Evolutionary conservation across 2,888 invertebrate species (phyloP).

Genomic region (Clanis bilineata): DNA sequence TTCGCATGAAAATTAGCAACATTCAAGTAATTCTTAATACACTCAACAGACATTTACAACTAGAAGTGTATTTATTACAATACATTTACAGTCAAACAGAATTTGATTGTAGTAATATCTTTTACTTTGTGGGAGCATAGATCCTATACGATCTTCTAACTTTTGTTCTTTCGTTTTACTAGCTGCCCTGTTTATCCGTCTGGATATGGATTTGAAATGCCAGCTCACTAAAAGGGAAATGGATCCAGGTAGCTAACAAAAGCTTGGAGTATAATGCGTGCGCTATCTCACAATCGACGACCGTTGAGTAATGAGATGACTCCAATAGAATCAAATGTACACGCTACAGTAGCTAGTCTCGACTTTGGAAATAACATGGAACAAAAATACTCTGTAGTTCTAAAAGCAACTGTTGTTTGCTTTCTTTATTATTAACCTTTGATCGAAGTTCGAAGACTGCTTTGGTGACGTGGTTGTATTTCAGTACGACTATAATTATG

Average conservation of each 20-base stretch:
- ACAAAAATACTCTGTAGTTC: background rate
- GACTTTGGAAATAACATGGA: background rate
- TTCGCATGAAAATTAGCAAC: no score
- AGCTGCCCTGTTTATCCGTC: background rate
- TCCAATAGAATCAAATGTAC: slow-evolving; percentile 50
- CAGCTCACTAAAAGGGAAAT: slow-evolving; percentile 41
- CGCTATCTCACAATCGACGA: slow-evolving; percentile 56
- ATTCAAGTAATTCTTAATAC: no score
- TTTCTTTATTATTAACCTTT: no score
- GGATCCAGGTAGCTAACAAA: slow-evolving; percentile 46
- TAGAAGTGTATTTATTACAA: no score
- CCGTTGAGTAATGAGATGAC: slow-evolving; percentile 59
- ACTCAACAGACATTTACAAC: no score
- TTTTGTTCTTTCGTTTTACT: background rate
- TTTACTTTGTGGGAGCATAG: background rate
- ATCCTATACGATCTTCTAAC: background rate
- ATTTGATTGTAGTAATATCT: background rate
- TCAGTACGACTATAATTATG: no score
- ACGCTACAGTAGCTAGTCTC: slow-evolving; percentile 29
- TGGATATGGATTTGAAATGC: slow-evolving; percentile 5
- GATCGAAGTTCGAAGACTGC: no score
- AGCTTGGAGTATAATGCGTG: slow-evolving; percentile 50
- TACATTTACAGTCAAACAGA: no score
- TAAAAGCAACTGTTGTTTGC: background rate
- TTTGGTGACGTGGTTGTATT: no score